Conservation (phyloP, 1,140 invertebrate species). For the Macrobrachium nipponense region DNA sequence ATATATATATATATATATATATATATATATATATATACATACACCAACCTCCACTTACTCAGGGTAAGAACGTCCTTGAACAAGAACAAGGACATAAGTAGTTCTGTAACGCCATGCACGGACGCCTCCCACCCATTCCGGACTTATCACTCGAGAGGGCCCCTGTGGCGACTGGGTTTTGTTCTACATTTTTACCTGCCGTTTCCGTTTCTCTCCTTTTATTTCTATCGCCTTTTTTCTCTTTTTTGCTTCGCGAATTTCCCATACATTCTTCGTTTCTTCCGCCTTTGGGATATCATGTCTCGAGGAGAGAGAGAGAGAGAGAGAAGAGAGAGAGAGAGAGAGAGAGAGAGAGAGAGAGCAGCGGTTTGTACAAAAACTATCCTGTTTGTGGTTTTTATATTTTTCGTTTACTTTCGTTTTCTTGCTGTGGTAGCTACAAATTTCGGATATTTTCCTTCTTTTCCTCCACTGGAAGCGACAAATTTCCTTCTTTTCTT, state of each 20-base stretch:
- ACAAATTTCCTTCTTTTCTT: not conserved
- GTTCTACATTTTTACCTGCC: not conserved
- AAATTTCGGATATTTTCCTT: not conserved
- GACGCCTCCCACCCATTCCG: no score
- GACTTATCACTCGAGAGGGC: no score
- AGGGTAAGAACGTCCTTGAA: no score
- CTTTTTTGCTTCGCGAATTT: not conserved
- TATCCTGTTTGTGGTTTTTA: no score
- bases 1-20: no score
- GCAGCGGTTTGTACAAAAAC: not conserved
- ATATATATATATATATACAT: no score
- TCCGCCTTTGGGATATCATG: not conserved
- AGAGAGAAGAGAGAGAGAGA: not conserved
- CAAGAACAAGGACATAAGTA: no score
- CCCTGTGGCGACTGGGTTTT: not conserved
- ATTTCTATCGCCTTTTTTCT: not conserved
- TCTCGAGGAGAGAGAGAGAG: not conserved
- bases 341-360: slow-evolving; percentile 24
- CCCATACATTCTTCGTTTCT: not conserved
- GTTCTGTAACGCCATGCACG: no score
- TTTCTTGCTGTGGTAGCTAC: no score
- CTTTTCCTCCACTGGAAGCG: not conserved
- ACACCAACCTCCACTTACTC: no score
- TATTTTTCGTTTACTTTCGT: no score
- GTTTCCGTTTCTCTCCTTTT: not conserved